Evolutionary conservation across 2,797 vertebrate species (phyloP), one percentile per base, ranked within the genome.

Genomic region (Uromys caudimaculatus): DNA sequence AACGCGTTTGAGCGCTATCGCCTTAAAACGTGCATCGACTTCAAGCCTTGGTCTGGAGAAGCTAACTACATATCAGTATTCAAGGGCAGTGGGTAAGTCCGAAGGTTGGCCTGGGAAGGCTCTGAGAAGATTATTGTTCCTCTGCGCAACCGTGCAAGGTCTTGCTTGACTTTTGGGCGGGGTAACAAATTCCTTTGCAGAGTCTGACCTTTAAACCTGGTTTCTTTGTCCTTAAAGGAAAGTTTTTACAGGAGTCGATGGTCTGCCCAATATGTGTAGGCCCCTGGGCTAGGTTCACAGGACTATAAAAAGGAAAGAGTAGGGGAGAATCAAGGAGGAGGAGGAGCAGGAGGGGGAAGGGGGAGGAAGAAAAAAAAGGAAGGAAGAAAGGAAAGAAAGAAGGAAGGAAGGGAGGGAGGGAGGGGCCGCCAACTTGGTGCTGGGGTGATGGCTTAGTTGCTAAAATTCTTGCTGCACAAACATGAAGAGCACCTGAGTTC

Each of bases 1-100:
- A 99, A 99, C 96, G 99, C 99, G 47, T 99, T 99, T 97, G 99
- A 99, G 97, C 99, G 99, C 93, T 99, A 99, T 97, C 98, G 99
- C 38, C 98, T 99, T 35, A 99, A 99, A 98, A 99, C 99, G 35
- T 99, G 99, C 97, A 99, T 99, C 27, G 99, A 99, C 98, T 99
- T 99, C 98, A 99, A 99, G 93, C 99, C 99, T 38, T 99, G 99
- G 99, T 95, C 92, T 9, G 99, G 99, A 94, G 99, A 99, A 98
- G 29, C 97, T 89, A 99, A 99, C 98, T 99, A 99, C 94, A 99
- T 99, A 97, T 99, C 99, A 32, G 98, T 99, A 67, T 99, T 99
- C 98, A 99, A 99, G 98, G 99, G 99, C 71, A 98, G 86, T 17
- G 99, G 99, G 99, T 99, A 98, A 98, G 98, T 78, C 35, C 62